phyloP scores from a whole-genome alignment of 1,140 invertebrate species.

The Oncopeltus fasciatus region DNA sequence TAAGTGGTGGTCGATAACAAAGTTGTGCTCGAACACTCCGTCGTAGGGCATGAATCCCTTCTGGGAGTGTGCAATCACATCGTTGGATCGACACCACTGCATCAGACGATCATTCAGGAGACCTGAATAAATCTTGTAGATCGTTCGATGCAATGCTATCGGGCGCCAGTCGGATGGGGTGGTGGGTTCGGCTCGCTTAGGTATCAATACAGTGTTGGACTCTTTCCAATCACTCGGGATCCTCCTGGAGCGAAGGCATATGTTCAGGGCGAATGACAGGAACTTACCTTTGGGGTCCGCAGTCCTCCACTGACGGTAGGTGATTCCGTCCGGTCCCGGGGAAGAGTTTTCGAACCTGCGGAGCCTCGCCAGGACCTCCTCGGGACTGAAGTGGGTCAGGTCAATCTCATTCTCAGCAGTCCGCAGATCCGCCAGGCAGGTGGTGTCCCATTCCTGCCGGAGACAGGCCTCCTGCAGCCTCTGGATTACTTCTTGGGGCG shows the following conservation, averaged over 20 bases:
- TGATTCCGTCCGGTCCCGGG: conserved; percentile 22
- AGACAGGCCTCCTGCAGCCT: background rate
- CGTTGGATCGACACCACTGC: background rate
- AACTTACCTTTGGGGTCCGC: conserved; percentile 11
- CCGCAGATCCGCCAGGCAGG: too few species aligned
- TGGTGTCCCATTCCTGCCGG: background rate
- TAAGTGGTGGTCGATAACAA: conserved; percentile 14
- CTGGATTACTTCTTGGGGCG: background rate
- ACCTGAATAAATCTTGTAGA: conserved; percentile 27
- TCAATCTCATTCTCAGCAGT: background rate
- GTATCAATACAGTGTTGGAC: conserved; percentile 26
- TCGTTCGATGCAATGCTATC: conserved; percentile 26
- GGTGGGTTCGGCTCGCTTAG: conserved; percentile 26
- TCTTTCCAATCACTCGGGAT: conserved; percentile 22
- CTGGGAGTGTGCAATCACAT: conserved; percentile 1
- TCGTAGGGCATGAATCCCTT: conserved; percentile 19
- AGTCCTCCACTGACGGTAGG: conserved; percentile 14
- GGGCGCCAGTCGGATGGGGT: conserved; percentile 28
- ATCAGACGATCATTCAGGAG: conserved; percentile 16
- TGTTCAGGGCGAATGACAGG: conserved; percentile 17
- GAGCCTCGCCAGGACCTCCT: conserved; percentile 10
- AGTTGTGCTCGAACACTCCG: conserved; percentile 9
- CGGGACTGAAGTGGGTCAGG: background rate
- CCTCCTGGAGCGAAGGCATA: conserved; percentile 4
- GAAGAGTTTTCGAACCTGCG: conserved; percentile 23